A percentile compares a stretch with the other conserved stretches of the same genome.
Evolutionary conservation across 2,888 invertebrate species (phyloP).

Genomic region (Eupithecia pulchellata): DNA sequence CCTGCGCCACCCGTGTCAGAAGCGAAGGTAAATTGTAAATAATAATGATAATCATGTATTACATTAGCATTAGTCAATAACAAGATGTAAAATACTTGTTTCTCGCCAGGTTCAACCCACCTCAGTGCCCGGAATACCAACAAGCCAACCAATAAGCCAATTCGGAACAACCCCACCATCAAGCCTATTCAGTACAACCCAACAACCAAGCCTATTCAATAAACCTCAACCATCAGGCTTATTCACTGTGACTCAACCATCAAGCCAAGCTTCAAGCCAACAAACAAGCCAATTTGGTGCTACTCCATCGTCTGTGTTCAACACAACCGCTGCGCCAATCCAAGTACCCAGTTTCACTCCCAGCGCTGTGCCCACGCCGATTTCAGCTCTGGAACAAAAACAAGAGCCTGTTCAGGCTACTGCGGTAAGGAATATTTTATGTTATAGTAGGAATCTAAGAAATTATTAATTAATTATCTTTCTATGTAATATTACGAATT

Average conservation of each 20-base stretch:
- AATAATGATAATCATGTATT: no score
- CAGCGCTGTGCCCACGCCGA: slow-evolving; percentile 18
- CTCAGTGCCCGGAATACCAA: neutral
- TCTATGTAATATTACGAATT: no score
- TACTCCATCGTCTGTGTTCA: slow-evolving; percentile 17
- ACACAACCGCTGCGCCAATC: slow-evolving; percentile 26
- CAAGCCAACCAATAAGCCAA: slow-evolving; percentile 34
- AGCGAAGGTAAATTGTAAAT: slow-evolving; percentile 14
- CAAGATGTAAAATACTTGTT: no score
- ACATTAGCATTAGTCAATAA: no score
- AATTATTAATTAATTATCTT: no score
- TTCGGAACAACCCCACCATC: neutral
- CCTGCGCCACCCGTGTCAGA: slow-evolving; percentile 13
- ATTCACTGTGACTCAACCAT: neutral
- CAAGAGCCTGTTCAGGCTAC: slow-evolving; percentile 38
- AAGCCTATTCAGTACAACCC: neutral
- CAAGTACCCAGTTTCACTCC: slow-evolving; percentile 41
- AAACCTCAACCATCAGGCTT: slow-evolving; percentile 16
- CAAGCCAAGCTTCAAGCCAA: neutral
- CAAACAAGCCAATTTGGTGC: slow-evolving; percentile 5
- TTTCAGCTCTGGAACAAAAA: neutral
- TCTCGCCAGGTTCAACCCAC: slow-evolving; percentile 2
- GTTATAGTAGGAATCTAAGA: no score
- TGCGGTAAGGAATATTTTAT: slow-evolving; percentile 29
- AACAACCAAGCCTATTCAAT: neutral